These are phyloP conservation scores for Aquatica leii DNA, from an alignment of 2,888 invertebrate species.

Conservation along the genomic window DNA sequence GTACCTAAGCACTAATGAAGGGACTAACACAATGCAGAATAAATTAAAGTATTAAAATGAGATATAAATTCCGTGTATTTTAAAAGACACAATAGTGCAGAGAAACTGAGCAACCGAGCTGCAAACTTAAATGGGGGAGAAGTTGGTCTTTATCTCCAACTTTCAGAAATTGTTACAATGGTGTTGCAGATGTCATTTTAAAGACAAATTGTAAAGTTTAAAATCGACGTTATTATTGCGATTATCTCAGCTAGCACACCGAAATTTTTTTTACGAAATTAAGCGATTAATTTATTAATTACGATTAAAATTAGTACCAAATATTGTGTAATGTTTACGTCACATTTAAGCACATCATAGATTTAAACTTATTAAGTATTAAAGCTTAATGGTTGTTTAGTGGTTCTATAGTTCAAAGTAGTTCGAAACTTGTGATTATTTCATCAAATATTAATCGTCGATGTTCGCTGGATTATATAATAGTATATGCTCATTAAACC, in stretches of 20 bases:
- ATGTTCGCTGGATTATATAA: not conserved
- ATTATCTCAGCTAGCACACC: too few species aligned
- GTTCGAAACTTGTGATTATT: slow-evolving; percentile 24
- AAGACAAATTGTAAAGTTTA: slow-evolving; percentile 38
- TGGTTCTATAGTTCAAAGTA: slow-evolving; percentile 14
- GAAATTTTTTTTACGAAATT: too few species aligned
- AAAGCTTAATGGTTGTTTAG: slow-evolving; percentile 21
- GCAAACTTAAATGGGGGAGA: slow-evolving; percentile 34
- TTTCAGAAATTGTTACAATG: slow-evolving; percentile 50
- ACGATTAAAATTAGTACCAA: not conserved
- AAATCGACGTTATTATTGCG: not conserved
- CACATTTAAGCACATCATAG: slow-evolving; percentile 11
- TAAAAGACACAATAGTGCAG: slow-evolving; percentile 19
- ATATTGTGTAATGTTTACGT: slow-evolving; percentile 33
- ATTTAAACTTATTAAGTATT: slow-evolving; percentile 22
- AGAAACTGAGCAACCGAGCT: slow-evolving; percentile 15
- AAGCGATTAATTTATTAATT: not conserved
- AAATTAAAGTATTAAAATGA: slow-evolving; percentile 5
- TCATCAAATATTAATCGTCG: slow-evolving; percentile 22
- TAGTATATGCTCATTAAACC: slow-evolving; percentile 1
- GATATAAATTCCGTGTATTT: slow-evolving; percentile 3
- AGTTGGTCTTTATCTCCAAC: slow-evolving; percentile 50
- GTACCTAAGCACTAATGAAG: not conserved
- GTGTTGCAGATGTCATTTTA: slow-evolving; percentile 45
- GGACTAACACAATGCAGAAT: slow-evolving; percentile 2